Conservation (phyloP, 2,888 invertebrate species). For the Hoplodrina ambigua region DNA sequence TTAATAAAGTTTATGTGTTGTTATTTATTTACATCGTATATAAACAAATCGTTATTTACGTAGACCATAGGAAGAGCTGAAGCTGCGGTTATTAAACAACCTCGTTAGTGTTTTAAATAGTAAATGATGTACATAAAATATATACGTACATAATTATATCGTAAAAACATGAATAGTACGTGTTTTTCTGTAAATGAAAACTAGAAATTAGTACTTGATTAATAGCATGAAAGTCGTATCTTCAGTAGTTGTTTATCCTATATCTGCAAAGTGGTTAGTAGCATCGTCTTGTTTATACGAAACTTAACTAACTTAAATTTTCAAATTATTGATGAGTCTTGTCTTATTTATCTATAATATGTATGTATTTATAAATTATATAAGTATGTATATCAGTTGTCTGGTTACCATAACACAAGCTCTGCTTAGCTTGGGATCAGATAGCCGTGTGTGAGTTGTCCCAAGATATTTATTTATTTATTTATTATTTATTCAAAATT, state of each 20-base stretch:
- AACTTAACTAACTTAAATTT: too few relatives aligned
- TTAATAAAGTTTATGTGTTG: constrained; percentile 31
- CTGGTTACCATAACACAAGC: too few relatives aligned
- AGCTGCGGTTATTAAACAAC: constrained; percentile 10
- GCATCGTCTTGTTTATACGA: too few relatives aligned
- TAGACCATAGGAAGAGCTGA: constrained; percentile 31
- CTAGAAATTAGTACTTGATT: constrained; percentile 13
- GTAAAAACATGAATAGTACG: constrained; percentile 24
- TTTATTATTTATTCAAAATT: too few relatives aligned
- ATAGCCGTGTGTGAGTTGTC: too few relatives aligned
- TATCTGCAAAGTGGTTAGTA: too few relatives aligned
- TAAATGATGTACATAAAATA: constrained; percentile 32
- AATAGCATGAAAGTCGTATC: neutral
- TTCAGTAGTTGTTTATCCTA: neutral
- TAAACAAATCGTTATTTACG: constrained; percentile 44
- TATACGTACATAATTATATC: neutral
- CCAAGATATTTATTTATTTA: too few relatives aligned
- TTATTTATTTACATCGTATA: constrained; percentile 36
- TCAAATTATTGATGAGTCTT: too few relatives aligned
- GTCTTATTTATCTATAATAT: too few relatives aligned
- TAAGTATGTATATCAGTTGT: too few relatives aligned
- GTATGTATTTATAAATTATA: too few relatives aligned
- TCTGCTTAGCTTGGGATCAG: too few relatives aligned
- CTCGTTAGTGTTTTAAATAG: constrained; percentile 43
- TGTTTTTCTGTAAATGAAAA: constrained; percentile 24